These are phyloP conservation scores for Acestrorhynchus altus DNA, from an alignment of 2,797 vertebrate species.

Conservation along the genomic window DNA sequence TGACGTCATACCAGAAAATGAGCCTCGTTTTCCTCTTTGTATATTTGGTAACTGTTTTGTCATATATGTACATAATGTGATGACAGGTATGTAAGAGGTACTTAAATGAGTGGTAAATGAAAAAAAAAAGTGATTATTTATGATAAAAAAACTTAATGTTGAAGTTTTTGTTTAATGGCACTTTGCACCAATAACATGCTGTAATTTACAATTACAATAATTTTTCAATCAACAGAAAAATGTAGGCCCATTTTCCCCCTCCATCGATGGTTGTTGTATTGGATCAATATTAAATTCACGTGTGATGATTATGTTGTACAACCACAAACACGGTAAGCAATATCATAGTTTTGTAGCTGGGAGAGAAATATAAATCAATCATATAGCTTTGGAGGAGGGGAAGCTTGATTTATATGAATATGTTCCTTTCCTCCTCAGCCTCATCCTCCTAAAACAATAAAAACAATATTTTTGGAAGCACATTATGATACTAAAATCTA, in stretches of 20 bases:
- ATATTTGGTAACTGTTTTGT: conserved; percentile 99
- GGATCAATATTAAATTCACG: conserved; percentile 85
- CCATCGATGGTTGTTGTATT: conserved; percentile 98
- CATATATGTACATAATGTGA: conserved; percentile 99
- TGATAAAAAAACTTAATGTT: conserved; percentile 77
- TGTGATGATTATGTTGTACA: conserved; percentile 95
- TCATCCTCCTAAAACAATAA: conserved; percentile 90
- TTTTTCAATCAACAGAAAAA: conserved; percentile 76
- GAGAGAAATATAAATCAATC: conserved; percentile 47
- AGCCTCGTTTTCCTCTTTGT: conserved; percentile 92
- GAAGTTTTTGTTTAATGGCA: conserved; percentile 94
- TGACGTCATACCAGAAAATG: conserved; percentile 67
- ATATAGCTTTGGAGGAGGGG: conserved; percentile 54
- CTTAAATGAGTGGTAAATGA: conserved; percentile 78
- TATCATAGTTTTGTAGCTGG: conserved; percentile 96
- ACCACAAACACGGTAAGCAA: conserved; percentile 96
- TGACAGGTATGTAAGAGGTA: conserved; percentile 91
- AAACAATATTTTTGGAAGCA: conserved; percentile 98
- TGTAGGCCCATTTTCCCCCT: conserved; percentile 87
- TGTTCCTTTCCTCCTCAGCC: conserved; percentile 76
- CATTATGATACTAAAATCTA: conserved; percentile 96
- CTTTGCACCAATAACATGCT: conserved; percentile 98
- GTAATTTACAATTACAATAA: conserved; percentile 97
- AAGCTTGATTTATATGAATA: conserved; percentile 73
- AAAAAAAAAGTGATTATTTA: conserved; percentile 78